Evolutionary conservation across 2,113 vertebrate genomes (phyloP), one percentile per base, ranked within the genome.

Genomic region (Cricetomys ansorgei): DNA sequence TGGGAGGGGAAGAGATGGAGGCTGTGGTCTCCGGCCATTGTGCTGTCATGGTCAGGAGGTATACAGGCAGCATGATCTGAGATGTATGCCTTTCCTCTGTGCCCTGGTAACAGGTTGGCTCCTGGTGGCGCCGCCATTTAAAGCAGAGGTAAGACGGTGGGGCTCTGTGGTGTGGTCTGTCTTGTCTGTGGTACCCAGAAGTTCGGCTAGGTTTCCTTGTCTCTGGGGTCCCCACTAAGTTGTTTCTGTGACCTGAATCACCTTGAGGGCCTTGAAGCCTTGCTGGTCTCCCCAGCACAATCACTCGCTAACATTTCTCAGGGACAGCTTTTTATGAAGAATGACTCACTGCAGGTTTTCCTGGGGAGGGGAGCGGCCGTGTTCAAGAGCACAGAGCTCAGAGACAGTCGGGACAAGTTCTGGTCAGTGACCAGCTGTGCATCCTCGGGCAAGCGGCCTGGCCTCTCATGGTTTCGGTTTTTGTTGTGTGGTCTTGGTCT

Each of bases 401-500:
- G 83, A 48, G 57, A 70, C 48, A n/a, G 67, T n/a, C 34, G 43
- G 79, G 27, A 13, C 57, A 2, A 15, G 48, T 94, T 91, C 76
- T 45, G 43, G 21, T 80, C 43, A 40, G 34, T 75, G 67, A n/a
- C 45, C 8, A 8, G 19, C 92, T 88, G 37, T 93, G 17, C 72
- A 48, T 92, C 31, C 11, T 84, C 43, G 45, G 73, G 53, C 37
- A n/a, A 6, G 15, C 11, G 72, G 19, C 69, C 45, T 88, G 29
- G 57, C 79, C 25, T 83, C 34, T 96, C 70, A 59, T 50, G 45
- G 75, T 57, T 94, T 84, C 76, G 73, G 91, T 80, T 92, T 45
- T 79, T 76, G 13, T 76, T 76, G 43, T 76, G 16, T 31, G 73
- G 45, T 31, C 13, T 48, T 64, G 64, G 29, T 84, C 65, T 92